phyloP scores from a whole-genome alignment of 1,140 invertebrate species.

The Rhopalosiphum padi region DNA sequence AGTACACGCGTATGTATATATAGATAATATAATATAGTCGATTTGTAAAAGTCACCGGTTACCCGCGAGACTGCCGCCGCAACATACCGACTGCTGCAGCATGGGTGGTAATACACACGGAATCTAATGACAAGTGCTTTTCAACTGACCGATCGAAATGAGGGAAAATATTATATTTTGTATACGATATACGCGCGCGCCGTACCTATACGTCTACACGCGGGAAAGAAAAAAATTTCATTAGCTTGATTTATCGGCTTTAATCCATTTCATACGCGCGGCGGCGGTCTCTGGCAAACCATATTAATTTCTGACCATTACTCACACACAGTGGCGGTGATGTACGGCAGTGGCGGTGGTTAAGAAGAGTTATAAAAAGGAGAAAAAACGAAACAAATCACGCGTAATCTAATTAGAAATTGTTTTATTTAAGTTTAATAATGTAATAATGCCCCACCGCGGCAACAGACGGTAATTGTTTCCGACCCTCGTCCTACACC shows the following conservation, averaged over 20 bases:
- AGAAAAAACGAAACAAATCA: slow-evolving; percentile 24
- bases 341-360: too few species aligned
- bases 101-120: slow-evolving; percentile 46
- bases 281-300: slow-evolving; percentile 18
- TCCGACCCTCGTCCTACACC: neutral
- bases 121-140: slow-evolving; percentile 55
- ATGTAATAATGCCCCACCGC: neutral
- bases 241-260: slow-evolving; percentile 49
- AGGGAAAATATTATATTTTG: neutral
- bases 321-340: neutral
- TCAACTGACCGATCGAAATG: slow-evolving; percentile 47
- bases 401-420: slow-evolving; percentile 42
- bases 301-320: slow-evolving; percentile 35
- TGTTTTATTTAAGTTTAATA: slow-evolving; percentile 16
- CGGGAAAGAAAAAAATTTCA: slow-evolving; percentile 18
- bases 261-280: slow-evolving; percentile 31
- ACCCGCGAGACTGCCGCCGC: neutral
- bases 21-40: slow-evolving; percentile 11
- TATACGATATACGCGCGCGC: neutral
- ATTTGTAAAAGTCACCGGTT: slow-evolving; percentile 56
- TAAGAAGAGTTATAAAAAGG: neutral
- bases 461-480: neutral
- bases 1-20: neutral
- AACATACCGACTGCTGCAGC: neutral
- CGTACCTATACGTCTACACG: neutral